Evolutionary conservation across 2,888 invertebrate species (phyloP).

Genomic region (Cantharis lateralis): DNA sequence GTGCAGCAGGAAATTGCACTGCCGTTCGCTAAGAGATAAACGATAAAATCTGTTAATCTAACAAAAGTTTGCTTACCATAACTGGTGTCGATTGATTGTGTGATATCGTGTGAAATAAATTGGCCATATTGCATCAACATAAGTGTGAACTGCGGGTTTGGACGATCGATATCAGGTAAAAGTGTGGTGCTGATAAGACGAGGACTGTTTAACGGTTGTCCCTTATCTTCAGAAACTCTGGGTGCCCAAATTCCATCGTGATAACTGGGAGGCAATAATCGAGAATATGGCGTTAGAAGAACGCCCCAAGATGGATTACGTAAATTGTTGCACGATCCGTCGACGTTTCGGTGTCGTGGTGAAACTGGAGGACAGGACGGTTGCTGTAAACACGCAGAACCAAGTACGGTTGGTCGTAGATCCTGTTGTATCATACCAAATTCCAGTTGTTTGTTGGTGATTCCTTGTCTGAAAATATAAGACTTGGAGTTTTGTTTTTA

Average conservation of each 20-base stretch:
- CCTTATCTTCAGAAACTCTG: slow-evolving; percentile 59
- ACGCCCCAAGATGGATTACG: slow-evolving; percentile 73
- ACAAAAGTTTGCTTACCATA: slow-evolving; percentile 60
- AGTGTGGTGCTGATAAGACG: slow-evolving; percentile 69
- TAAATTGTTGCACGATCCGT: slow-evolving; percentile 85
- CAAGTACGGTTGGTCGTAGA: slow-evolving; percentile 55
- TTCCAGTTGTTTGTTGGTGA: slow-evolving; percentile 56
- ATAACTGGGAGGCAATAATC: slow-evolving; percentile 70
- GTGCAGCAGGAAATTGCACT: slow-evolving; percentile 76
- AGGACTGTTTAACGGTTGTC: slow-evolving; percentile 66
- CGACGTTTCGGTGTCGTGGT: slow-evolving; percentile 69
- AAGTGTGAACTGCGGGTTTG: slow-evolving; percentile 66
- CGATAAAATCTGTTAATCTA: not conserved
- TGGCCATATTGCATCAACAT: slow-evolving; percentile 82
- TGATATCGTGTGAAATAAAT: slow-evolving; percentile 76
- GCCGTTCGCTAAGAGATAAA: slow-evolving; percentile 61
- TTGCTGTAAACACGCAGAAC: slow-evolving; percentile 49
- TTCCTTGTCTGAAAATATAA: slow-evolving; percentile 52
- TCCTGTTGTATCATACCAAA: slow-evolving; percentile 55
- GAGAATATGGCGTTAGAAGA: slow-evolving; percentile 66
- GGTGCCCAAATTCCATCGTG: slow-evolving; percentile 68
- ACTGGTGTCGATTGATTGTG: slow-evolving; percentile 71
- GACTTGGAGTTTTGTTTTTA: not conserved
- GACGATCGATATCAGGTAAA: slow-evolving; percentile 63
- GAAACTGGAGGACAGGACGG: slow-evolving; percentile 56